These are phyloP conservation scores for Prosapia bicincta DNA, from an alignment of 2,888 invertebrate genomes.

Conservation along the genomic window DNA sequence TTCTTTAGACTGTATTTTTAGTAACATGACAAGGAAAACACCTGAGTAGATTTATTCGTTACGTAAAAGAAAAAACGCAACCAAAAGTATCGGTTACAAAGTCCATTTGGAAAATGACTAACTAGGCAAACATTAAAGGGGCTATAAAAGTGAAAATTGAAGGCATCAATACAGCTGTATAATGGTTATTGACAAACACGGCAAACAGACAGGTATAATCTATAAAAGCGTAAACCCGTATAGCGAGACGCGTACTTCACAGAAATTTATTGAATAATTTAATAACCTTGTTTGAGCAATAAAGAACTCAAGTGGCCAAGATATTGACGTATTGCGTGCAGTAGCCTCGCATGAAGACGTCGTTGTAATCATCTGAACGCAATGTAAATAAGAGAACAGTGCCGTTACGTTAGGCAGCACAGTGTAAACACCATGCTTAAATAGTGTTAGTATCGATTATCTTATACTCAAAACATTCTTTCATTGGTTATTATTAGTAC, in stretches of 20 bases:
- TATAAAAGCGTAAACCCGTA: not conserved
- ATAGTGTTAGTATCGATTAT: too few species aligned
- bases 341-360: not conserved
- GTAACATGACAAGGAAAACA: too few species aligned
- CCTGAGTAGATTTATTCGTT: too few species aligned
- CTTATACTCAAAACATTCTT: too few species aligned
- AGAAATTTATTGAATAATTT: not conserved
- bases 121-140: too few species aligned
- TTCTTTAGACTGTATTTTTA: too few species aligned
- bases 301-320: not conserved
- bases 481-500: too few species aligned
- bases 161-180: not conserved
- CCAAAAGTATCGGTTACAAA: too few species aligned
- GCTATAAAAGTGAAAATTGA: not conserved
- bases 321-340: not conserved
- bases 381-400: not conserved
- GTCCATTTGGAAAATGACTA: too few species aligned
- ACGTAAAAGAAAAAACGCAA: too few species aligned
- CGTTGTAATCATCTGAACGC: not conserved
- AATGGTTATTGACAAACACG: not conserved
- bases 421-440: too few species aligned
- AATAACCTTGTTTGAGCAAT: not conserved
- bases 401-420: too few species aligned
- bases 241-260: not conserved
- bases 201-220: not conserved